Conservation (phyloP, 2,797 vertebrate genomes). For the Labroides dimidiatus region DNA sequence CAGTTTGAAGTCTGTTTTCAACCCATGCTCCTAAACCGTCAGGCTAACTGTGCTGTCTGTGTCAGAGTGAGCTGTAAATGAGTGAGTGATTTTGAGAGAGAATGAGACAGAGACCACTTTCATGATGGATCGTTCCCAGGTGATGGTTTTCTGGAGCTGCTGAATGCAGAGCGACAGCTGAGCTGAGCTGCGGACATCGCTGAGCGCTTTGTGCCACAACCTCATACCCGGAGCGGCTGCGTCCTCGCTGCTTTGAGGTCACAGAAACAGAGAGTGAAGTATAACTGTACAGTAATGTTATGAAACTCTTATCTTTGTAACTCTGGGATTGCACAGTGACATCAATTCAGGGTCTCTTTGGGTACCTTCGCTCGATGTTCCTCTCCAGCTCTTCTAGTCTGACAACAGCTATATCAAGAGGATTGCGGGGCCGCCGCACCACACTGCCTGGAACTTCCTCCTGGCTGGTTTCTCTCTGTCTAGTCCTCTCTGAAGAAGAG, state of each 20-base stretch:
- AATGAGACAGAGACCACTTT: conserved; percentile 90
- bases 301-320: conserved; percentile 90
- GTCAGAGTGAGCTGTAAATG: not conserved
- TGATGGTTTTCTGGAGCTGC: conserved; percentile 95
- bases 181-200: conserved; percentile 92
- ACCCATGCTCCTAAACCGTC: too few species aligned
- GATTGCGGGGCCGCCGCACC: conserved; percentile 90
- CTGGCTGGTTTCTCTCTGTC: conserved; percentile 80
- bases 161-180: conserved; percentile 97
- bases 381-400: conserved; percentile 96
- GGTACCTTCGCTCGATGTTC: conserved; percentile 98
- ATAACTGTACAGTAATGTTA: not conserved
- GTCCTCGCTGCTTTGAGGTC: conserved; percentile 88
- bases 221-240: conserved; percentile 93
- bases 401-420: conserved; percentile 96
- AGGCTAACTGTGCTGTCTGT: not conserved
- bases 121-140: conserved; percentile 97
- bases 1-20: not conserved
- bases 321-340: conserved; percentile 91
- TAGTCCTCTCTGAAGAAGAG: conserved; percentile 78
- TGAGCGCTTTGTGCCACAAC: conserved; percentile 92
- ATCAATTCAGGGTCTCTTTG: conserved; percentile 90
- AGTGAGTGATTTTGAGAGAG: not conserved
- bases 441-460: conserved; percentile 79
- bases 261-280: conserved; percentile 18